Evolutionary conservation across 1,140 invertebrate genomes (phyloP).

Genomic region (Sinonovacula constricta): DNA sequence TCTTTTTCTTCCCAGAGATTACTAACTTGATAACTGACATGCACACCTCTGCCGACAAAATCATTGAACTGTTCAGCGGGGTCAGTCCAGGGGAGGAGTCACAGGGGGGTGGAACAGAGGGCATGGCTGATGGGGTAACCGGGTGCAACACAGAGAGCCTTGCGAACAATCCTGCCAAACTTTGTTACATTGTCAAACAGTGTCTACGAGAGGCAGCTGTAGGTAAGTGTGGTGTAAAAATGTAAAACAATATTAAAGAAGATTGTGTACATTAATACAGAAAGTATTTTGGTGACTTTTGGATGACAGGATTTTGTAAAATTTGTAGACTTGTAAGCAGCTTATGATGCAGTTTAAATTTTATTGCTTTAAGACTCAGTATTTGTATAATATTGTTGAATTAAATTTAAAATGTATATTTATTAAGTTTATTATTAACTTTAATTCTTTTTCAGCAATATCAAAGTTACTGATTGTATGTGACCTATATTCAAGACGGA

Average conservation of each 20-base stretch:
- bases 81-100: conserved; percentile 52
- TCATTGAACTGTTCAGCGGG: conserved; percentile 81
- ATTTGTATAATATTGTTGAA: no score
- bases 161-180: conserved; percentile 80
- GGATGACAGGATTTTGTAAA: no score
- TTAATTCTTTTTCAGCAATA: conserved; percentile 63
- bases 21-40: conserved; percentile 82
- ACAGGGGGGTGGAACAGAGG: conserved; percentile 29
- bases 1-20: conserved; percentile 80
- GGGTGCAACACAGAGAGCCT: conserved; percentile 25
- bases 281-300: no score
- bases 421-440: no score
- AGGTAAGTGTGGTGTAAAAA: conserved; percentile 70
- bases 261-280: no score
- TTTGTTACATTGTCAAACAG: conserved; percentile 83
- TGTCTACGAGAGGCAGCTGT: conserved; percentile 82
- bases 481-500: conserved; percentile 82
- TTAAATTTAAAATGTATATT: no score
- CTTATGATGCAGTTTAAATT: no score
- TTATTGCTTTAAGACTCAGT: no score
- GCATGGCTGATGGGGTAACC: conserved; percentile 39
- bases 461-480: conserved; percentile 82
- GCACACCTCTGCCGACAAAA: conserved; percentile 81
- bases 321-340: no score
- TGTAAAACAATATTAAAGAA: no score